Evolutionary conservation across 2,888 invertebrate species (phyloP), one percentile per base, ranked within the genome.

Genomic region (Mactromeris polynyma): DNA sequence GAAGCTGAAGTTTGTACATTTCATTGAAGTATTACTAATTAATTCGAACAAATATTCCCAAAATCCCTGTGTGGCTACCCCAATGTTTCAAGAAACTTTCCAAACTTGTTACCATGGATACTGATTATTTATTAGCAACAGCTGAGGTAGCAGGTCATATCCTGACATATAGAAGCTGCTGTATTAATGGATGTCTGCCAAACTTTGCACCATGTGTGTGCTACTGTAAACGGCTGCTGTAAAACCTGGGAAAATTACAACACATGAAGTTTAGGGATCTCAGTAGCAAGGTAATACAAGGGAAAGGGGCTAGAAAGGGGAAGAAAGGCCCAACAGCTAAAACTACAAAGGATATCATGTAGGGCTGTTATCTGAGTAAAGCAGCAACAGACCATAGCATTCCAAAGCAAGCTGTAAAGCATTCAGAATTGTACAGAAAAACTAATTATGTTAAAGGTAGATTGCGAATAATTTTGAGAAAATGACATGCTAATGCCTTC

Each of bases 91-190:
- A 73, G 83, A 83, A 78, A 46, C 51, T 77, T 51, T 84, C 77
- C 38, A 51, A 84, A 58, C 33, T 78, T 2, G 87, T 87, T 81
- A 33, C 87, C 85, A 87, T 87, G 87, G 89, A 26, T 85, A 89
- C 87, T 26, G 64, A 85, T 88, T 87, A 91, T 91, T 91, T 91
- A 91, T 91, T 89, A 88, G 83, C 77, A 87, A 91, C 91, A 91
- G 91, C 89, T 91, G 91, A 87, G 81, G 51, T 77, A 81, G 83
- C 38, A 84, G 89, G 91, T 86, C 88, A 88, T 73, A 78, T 51
- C 84, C 77, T 89, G 89, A 89, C 88, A 91, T 82, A 91, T 87
- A 91, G 91, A 91, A 91, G 89, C 91, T 86, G 54, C 11, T 69
- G 19, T 36, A 31, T 81, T 90, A 81, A 91, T 87, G 83, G 82